A percentile compares a stretch with the other conserved stretches of the same genome.
phyloP scores from a whole-genome alignment of 2,113 vertebrate species.

The Mola mola region DNA sequence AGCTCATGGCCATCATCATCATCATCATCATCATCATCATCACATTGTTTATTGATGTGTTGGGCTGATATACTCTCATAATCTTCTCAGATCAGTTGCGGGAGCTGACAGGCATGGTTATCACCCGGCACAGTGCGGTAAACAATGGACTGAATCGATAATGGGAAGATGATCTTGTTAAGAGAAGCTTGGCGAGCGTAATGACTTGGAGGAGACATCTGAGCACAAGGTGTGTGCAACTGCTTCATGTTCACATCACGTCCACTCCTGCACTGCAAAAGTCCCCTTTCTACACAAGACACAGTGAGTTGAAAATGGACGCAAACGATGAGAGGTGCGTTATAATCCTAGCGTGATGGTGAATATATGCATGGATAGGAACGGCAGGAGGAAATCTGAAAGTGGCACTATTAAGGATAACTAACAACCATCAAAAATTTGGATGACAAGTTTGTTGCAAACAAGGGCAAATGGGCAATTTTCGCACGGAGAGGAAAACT shows the following conservation, averaged over 20 bases:
- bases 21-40: background rate
- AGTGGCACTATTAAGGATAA: constrained; percentile 39
- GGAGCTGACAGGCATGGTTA: constrained; percentile 20
- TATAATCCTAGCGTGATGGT: constrained; percentile 22
- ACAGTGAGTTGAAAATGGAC: constrained; percentile 41
- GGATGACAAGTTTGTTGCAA: constrained; percentile 63
- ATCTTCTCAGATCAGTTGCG: constrained; percentile 38
- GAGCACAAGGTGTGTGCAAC: constrained; percentile 15
- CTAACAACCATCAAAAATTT: constrained; percentile 55
- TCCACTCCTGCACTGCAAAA: constrained; percentile 32
- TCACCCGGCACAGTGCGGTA: background rate
- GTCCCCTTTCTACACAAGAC: constrained; percentile 30
- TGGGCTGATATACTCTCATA: constrained; percentile 19
- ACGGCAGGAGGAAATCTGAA: constrained; percentile 44
- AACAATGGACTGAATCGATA: constrained; percentile 51
- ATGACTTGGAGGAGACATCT: constrained; percentile 26
- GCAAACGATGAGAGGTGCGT: constrained; percentile 58
- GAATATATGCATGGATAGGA: constrained; percentile 45
- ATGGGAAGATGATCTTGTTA: constrained; percentile 50
- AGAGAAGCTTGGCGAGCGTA: constrained; percentile 42
- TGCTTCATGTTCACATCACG: constrained; percentile 50
- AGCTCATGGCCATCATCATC: too few species aligned
- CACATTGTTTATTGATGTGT: constrained; percentile 5
- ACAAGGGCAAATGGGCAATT: constrained; percentile 57
- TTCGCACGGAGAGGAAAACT: constrained; percentile 44